phyloP scores from a whole-genome alignment of 2,888 invertebrate species.

The Eugnorisma glareosa region DNA sequence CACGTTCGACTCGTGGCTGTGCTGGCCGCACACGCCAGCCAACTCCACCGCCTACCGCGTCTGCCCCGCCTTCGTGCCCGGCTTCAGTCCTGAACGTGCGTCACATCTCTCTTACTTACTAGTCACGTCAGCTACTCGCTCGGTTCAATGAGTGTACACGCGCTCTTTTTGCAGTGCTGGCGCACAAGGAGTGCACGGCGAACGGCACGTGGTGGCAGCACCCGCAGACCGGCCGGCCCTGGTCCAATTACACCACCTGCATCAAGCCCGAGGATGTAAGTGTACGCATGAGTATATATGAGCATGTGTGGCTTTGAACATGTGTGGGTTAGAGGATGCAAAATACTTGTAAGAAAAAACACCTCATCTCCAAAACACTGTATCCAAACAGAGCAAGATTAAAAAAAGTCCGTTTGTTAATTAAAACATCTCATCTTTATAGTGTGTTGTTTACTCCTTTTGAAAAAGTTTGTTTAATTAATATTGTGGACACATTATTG shows the following conservation, averaged over 20 bases:
- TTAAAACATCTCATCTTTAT: too few relatives aligned
- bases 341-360: too few relatives aligned
- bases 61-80: constrained; percentile 94
- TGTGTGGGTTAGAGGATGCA: too few relatives aligned
- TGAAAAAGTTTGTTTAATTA: too few relatives aligned
- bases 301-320: too few relatives aligned
- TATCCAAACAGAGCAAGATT: too few relatives aligned
- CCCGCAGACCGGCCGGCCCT: constrained; percentile 93
- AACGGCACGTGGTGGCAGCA: constrained; percentile 96
- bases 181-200: constrained; percentile 95
- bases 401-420: too few relatives aligned
- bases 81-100: constrained; percentile 94
- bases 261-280: constrained; percentile 92
- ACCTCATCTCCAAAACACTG: too few relatives aligned
- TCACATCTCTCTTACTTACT: constrained; percentile 9
- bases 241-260: constrained; percentile 98
- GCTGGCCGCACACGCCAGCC: constrained; percentile 93
- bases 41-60: constrained; percentile 92
- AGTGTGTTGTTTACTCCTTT: too few relatives aligned
- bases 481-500: too few relatives aligned
- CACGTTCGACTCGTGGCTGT: constrained; percentile 96
- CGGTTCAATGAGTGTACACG: constrained; percentile 8
- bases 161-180: constrained; percentile 91
- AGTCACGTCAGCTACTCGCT: too few relatives aligned
- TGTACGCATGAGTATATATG: constrained; percentile 58